Base-by-base conservation (phyloP, 1,140 invertebrate genomes). In the Atta colombica region DNA sequence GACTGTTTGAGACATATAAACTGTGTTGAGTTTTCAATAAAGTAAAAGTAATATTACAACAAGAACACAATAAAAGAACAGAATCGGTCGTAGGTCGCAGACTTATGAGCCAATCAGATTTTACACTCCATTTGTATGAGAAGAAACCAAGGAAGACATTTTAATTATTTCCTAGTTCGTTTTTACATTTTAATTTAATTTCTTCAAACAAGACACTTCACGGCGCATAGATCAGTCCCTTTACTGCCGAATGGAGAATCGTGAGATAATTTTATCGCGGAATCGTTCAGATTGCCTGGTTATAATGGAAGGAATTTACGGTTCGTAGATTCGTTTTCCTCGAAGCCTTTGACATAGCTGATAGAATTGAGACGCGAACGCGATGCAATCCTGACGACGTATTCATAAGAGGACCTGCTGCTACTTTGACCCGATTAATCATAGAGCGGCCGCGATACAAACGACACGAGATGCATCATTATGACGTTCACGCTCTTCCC, bases 391-490 rank as follows among this genome's bases (percentile, higher is more conserved):
- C 21, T 6, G 16, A 31, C 25, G 66, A 72, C 68, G 66, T 35
- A 49, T 66, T 71, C 53, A 35, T 60, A 45, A 71, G 21, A 60
- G 53, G 66, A 82, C 63, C 75, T 51, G 75, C 60, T 65, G 77
- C 51, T 45, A 61, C 68, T 82, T 60, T 72, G 66, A 72, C 66
- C 66, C 78, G 78, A 82, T 72, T 82, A 80, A 63, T 82, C 68
- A 74, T 35, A 8, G 69, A 61, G n/a, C 68, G n/a, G 18, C 69
- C 25, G 69, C 69, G 69, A 45, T 81, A 71, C 78, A 81, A 81
- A 81, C 78, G 77, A 82, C 68, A 61, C 68, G 80, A 6, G 80
- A 82, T 82, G 80, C 68, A 82, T 82, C 80, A 82, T 49, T 60
- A 74, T 72, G 80, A 82, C 80, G 39, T 49, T 71, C 21, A 31